Conservation (phyloP, 2,797 vertebrate genomes). For the Crypturellus tataupa region DNA sequence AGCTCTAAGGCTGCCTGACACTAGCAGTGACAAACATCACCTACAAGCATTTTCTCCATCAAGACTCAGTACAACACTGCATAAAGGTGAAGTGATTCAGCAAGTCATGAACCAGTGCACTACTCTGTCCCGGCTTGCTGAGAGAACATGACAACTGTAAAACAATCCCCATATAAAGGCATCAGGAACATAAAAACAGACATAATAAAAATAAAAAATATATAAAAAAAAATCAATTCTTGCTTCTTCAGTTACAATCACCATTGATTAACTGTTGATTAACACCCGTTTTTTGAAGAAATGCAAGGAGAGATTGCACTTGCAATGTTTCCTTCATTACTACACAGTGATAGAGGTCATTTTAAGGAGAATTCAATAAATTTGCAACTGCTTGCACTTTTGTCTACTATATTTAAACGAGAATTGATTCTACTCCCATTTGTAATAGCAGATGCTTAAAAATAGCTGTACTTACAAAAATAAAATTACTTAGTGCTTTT, state of each 20-base stretch:
- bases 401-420: not conserved
- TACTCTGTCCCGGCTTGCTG: not conserved
- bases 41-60: not conserved
- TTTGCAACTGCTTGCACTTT: not conserved
- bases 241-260: not conserved
- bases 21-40: not conserved
- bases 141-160: not conserved
- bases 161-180: too few relatives aligned
- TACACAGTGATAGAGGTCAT: not conserved
- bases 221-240: not conserved
- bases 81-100: not conserved
- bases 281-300: not conserved
- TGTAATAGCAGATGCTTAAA: not conserved
- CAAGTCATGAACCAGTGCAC: not conserved
- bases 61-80: not conserved
- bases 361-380: not conserved
- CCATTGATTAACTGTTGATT: too few relatives aligned
- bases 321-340: not conserved
- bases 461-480: not conserved
- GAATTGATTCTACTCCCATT: not conserved
- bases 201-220: too few relatives aligned
- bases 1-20: not conserved
- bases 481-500: not conserved
- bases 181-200: too few relatives aligned
- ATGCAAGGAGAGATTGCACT: not conserved